phyloP scores from a whole-genome alignment of 2,113 vertebrate species.

The Chionis minor region DNA sequence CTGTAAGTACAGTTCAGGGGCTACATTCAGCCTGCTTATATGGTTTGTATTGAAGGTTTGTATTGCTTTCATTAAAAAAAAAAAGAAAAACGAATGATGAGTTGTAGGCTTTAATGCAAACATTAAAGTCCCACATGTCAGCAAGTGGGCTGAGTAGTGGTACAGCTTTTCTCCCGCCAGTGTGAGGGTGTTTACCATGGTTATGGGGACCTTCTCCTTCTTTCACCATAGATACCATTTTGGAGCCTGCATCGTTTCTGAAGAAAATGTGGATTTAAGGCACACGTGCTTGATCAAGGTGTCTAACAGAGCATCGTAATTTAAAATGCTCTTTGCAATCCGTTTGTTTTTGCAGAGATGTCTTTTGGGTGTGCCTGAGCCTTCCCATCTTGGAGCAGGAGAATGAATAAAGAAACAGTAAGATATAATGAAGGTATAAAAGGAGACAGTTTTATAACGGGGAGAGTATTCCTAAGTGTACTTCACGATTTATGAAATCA shows the following conservation, averaged over 20 bases:
- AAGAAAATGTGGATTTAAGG: not conserved
- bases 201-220: not conserved
- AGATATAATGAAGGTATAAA: not conserved
- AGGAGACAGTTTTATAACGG: slow-evolving; percentile 22
- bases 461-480: not conserved
- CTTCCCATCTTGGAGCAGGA: not conserved
- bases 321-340: not conserved
- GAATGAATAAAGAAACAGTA: not conserved
- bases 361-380: not conserved
- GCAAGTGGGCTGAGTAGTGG: not conserved
- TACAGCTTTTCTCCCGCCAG: not conserved
- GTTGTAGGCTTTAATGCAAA: not conserved
- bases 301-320: not conserved
- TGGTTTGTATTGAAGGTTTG: not conserved
- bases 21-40: not conserved
- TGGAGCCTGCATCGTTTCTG: not conserved
- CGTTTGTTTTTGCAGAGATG: not conserved
- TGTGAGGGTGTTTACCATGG: not conserved
- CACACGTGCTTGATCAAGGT: not conserved
- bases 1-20: not conserved
- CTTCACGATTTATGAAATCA: slow-evolving; percentile 39
- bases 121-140: not conserved
- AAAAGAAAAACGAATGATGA: not conserved
- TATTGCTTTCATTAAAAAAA: not conserved
- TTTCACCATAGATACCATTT: not conserved